phyloP scores from a whole-genome alignment of 2,888 invertebrate species.

The Ichneumoninae sp. region DNA sequence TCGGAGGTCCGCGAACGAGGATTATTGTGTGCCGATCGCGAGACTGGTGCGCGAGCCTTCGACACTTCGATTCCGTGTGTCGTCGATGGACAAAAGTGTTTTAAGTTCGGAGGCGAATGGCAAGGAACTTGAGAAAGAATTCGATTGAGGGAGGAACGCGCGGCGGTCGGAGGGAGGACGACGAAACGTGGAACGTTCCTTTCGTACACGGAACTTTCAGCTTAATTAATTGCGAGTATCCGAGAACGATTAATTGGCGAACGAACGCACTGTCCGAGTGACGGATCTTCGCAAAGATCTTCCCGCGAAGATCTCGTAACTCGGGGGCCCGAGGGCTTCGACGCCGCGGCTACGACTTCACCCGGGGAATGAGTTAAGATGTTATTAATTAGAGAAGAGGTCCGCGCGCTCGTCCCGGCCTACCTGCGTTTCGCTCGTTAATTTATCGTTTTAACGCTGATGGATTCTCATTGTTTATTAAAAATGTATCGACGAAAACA shows the following conservation, averaged over 20 bases:
- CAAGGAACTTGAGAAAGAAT: background rate
- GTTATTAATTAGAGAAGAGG: slow-evolving; percentile 45
- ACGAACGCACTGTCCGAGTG: slow-evolving; percentile 43
- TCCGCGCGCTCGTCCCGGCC: background rate
- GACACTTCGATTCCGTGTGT: background rate
- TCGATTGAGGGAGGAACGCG: slow-evolving; percentile 5
- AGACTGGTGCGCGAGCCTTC: background rate
- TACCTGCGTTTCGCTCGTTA: background rate
- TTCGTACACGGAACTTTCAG: slow-evolving; percentile 14
- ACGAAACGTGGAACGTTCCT: slow-evolving; percentile 21
- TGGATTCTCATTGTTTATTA: slow-evolving; percentile 34
- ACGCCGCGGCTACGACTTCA: slow-evolving; percentile 8
- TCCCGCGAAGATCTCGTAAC: slow-evolving; percentile 23
- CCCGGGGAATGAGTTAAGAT: slow-evolving; percentile 43
- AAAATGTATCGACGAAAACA: background rate
- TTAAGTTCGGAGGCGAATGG: too few species aligned
- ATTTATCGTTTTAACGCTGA: slow-evolving; percentile 26
- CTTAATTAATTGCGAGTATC: slow-evolving; percentile 57
- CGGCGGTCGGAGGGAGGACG: background rate
- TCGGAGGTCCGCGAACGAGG: slow-evolving; percentile 20
- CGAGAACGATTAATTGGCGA: slow-evolving; percentile 58
- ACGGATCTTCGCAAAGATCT: slow-evolving; percentile 47
- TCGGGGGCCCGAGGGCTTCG: slow-evolving; percentile 6
- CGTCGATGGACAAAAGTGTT: background rate
- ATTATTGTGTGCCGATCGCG: slow-evolving; percentile 23